Conservation (phyloP, 2,888 invertebrate genomes). For the Agrotis segetum region DNA sequence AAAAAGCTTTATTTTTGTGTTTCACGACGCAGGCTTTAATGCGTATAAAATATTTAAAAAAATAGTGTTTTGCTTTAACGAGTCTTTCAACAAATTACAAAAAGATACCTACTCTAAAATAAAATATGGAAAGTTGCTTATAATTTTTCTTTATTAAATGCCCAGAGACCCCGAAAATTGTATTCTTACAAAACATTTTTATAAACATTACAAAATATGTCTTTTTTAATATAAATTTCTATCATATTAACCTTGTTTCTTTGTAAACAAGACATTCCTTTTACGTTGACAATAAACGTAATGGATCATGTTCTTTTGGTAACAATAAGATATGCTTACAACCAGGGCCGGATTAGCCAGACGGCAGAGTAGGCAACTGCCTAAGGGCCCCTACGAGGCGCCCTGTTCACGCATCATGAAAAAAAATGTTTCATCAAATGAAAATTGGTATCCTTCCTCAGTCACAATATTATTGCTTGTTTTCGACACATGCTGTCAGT, state of each 20-base stretch:
- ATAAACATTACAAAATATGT: slow-evolving; percentile 4
- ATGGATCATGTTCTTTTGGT: slow-evolving; percentile 21
- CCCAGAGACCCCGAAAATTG: not conserved
- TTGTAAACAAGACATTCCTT: slow-evolving; percentile 14
- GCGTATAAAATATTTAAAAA: no score
- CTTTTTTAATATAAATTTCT: not conserved
- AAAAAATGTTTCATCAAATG: no score
- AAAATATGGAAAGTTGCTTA: no score
- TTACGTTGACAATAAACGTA: slow-evolving; percentile 22
- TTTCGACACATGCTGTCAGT: no score
- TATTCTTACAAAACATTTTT: not conserved
- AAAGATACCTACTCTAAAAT: not conserved
- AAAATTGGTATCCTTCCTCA: no score
- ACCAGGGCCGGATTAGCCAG: not conserved
- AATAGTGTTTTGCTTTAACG: not conserved
- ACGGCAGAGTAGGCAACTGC: no score
- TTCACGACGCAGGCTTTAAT: no score
- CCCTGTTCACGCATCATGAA: no score
- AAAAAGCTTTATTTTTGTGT: no score
- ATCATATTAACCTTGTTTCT: slow-evolving; percentile 19
- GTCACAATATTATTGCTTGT: no score
- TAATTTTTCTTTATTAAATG: no score
- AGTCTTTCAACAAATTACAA: not conserved
- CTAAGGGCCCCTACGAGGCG: no score
- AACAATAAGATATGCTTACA: slow-evolving; percentile 14